Conservation (phyloP, 2,797 vertebrate genomes). For the Helostoma temminkii region DNA sequence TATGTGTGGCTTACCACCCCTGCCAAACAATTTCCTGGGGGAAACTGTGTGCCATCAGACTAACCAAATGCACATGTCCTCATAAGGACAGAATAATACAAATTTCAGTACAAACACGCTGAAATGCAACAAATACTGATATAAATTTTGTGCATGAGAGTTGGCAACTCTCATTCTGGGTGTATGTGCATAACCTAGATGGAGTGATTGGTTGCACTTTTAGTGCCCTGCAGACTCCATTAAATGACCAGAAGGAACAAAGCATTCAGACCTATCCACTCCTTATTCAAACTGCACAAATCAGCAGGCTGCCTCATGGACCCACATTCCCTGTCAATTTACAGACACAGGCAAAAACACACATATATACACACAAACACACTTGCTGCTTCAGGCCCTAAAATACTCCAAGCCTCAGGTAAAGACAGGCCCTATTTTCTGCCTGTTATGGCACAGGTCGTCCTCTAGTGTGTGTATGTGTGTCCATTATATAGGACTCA, state of each 20-base stretch:
- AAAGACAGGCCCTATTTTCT: slow-evolving; percentile 83
- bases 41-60: slow-evolving; percentile 9
- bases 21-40: slow-evolving; percentile 3
- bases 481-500: slow-evolving; percentile 61
- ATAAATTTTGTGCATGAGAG: slow-evolving; percentile 24
- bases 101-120: neutral
- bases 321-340: slow-evolving; percentile 52
- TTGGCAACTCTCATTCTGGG: neutral
- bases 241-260: slow-evolving; percentile 63
- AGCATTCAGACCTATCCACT: slow-evolving; percentile 33
- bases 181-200: slow-evolving; percentile 32
- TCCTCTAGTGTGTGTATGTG: slow-evolving; percentile 53
- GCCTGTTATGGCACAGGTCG: slow-evolving; percentile 77
- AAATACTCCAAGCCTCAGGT: slow-evolving; percentile 49
- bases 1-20: slow-evolving; percentile 7
- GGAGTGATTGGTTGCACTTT: slow-evolving; percentile 69
- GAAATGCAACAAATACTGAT: neutral
- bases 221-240: slow-evolving; percentile 54
- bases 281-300: slow-evolving; percentile 55
- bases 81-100: neutral
- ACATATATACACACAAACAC: slow-evolving; percentile 31
- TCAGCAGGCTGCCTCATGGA: slow-evolving; percentile 53
- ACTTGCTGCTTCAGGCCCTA: slow-evolving; percentile 50
- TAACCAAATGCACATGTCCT: slow-evolving; percentile 11
- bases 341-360: slow-evolving; percentile 41